Evolutionary conservation across 2,113 vertebrate genomes (phyloP).

Genomic region (Lethenteron reissneri): DNA sequence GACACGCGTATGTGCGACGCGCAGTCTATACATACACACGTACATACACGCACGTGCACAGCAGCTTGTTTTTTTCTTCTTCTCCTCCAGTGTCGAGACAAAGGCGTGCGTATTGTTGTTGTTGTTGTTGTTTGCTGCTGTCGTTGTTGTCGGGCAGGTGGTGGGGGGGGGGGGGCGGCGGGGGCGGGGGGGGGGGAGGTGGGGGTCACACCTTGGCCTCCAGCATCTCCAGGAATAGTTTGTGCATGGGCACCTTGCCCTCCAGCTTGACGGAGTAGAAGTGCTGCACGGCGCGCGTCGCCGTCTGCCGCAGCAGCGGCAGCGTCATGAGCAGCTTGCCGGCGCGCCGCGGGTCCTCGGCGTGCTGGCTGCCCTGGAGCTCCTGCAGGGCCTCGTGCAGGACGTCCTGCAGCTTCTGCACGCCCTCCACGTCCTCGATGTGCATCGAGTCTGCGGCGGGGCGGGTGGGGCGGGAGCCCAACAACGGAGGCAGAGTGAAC

Average conservation of each 20-base stretch:
- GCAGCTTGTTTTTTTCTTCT: too few relatives aligned
- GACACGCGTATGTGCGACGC: too few relatives aligned
- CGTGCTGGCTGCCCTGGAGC: slow-evolving; percentile 37
- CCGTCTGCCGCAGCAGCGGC: slow-evolving; percentile 62
- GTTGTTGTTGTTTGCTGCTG: too few relatives aligned
- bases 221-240: slow-evolving; percentile 78
- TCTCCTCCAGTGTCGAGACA: too few relatives aligned
- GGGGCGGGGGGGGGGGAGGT: slow-evolving; percentile 96
- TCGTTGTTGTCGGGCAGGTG: too few relatives aligned
- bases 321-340: slow-evolving; percentile 58
- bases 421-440: slow-evolving; percentile 60
- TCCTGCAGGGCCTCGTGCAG: slow-evolving; percentile 65
- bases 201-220: slow-evolving; percentile 94
- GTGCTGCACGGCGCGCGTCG: slow-evolving; percentile 52
- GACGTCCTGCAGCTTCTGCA: slow-evolving; percentile 59
- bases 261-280: slow-evolving; percentile 71
- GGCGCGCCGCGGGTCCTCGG: slow-evolving; percentile 36
- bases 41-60: too few relatives aligned
- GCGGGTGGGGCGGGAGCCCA: neutral
- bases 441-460: slow-evolving; percentile 47
- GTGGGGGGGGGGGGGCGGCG: slow-evolving; percentile 40
- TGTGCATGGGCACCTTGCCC: slow-evolving; percentile 72
- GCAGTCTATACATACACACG: too few relatives aligned
- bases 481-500: slow-evolving; percentile 2
- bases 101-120: too few relatives aligned